Evolutionary conservation across 1,140 invertebrate species (phyloP).

Genomic region (Drosophila navojoa): DNA sequence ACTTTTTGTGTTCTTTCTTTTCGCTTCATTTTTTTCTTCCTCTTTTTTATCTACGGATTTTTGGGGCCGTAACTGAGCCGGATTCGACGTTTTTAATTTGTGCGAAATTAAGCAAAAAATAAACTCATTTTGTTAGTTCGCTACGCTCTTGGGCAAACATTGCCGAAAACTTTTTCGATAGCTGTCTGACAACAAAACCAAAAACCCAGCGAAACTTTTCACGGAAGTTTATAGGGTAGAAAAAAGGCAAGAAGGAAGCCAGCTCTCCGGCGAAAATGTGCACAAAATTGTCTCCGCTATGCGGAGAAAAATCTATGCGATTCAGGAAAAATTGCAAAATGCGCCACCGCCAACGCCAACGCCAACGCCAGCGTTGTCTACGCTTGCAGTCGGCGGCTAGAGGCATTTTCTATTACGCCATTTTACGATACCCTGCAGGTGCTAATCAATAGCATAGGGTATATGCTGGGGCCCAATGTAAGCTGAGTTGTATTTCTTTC

Average conservation of each 20-base stretch:
- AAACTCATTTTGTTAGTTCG: conserved; percentile 75
- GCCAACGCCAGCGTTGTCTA: conserved; percentile 29
- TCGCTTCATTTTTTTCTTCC: background rate
- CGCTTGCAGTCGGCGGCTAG: conserved; percentile 32
- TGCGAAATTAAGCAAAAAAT: conserved; percentile 82
- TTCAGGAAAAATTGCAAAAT: conserved; percentile 46
- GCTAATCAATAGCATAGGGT: background rate
- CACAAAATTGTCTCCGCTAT: conserved; percentile 51
- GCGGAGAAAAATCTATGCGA: conserved; percentile 49
- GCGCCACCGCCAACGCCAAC: conserved; percentile 21
- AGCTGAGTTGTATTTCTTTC: no score
- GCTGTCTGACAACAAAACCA: conserved; percentile 63
- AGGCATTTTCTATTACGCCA: conserved; percentile 46
- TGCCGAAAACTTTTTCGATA: conserved; percentile 76
- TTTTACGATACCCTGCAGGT: conserved; percentile 9
- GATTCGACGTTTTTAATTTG: conserved; percentile 75
- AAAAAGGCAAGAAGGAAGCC: conserved; percentile 21
- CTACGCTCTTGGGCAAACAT: conserved; percentile 68
- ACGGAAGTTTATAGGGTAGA: conserved; percentile 27
- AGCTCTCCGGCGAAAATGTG: conserved; percentile 31
- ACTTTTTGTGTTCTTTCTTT: conserved; percentile 20
- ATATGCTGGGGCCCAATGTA: no score
- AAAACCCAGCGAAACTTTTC: conserved; percentile 53
- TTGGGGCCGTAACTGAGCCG: conserved; percentile 44
- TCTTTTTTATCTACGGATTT: conserved; percentile 21